Conservation (phyloP, 2,797 vertebrate genomes). For the Gila robusta region DNA sequence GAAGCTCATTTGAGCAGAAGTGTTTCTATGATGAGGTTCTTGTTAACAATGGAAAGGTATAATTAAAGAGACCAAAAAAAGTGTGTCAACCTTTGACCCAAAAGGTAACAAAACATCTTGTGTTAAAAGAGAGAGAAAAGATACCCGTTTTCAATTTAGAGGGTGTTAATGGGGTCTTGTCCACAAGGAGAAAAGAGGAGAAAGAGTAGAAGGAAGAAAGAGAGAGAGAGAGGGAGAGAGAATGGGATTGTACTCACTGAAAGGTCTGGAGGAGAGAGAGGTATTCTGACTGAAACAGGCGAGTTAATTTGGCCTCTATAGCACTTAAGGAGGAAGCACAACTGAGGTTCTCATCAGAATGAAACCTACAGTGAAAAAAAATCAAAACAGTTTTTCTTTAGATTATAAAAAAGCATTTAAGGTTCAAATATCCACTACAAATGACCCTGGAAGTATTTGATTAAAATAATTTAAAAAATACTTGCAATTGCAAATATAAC, state of each 20-base stretch:
- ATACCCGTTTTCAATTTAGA: slow-evolving; percentile 26
- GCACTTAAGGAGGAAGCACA: slow-evolving; percentile 60
- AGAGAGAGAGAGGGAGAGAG: background rate
- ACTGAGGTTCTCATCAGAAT: slow-evolving; percentile 52
- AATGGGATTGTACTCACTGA: slow-evolving; percentile 56
- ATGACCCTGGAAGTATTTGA: background rate
- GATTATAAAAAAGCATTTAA: background rate
- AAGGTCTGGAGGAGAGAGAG: slow-evolving; percentile 65
- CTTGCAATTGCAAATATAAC: background rate
- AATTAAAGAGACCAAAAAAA: slow-evolving; percentile 37
- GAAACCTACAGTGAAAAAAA: slow-evolving; percentile 58
- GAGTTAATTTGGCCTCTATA: slow-evolving; percentile 63
- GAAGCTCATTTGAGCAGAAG: slow-evolving; percentile 29
- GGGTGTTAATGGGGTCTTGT: background rate
- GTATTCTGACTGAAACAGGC: slow-evolving; percentile 68
- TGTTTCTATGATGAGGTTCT: slow-evolving; percentile 21
- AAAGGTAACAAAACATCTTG: background rate
- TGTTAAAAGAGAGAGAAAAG: slow-evolving; percentile 2
- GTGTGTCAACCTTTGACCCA: slow-evolving; percentile 29
- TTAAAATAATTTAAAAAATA: background rate
- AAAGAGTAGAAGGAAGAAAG: background rate
- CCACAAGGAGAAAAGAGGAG: background rate
- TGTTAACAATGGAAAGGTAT: slow-evolving; percentile 1
- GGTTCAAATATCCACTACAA: background rate
- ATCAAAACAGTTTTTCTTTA: slow-evolving; percentile 46